Conservation (phyloP, 2,888 invertebrate species). For the Endotricha flammealis region DNA sequence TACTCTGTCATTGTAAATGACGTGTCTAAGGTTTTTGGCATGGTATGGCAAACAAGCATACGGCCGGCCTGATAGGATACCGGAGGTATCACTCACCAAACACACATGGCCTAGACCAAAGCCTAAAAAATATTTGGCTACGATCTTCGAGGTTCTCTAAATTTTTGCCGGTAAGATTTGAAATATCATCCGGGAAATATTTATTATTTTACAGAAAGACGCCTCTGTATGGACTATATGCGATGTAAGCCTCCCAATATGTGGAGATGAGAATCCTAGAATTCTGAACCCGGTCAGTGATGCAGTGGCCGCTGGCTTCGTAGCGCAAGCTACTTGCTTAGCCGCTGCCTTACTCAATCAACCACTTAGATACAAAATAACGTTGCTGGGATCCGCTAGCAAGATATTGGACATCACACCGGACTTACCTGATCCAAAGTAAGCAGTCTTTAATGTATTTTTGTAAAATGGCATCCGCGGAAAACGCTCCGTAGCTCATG, state of each 20-base stretch:
- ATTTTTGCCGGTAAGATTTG: background rate
- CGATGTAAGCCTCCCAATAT: conserved; percentile 51
- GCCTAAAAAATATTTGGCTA: too few relatives aligned
- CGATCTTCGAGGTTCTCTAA: too few relatives aligned
- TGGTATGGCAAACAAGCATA: too few relatives aligned
- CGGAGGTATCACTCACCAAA: too few relatives aligned
- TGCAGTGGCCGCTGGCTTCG: conserved; percentile 92
- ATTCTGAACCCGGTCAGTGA: conserved; percentile 76
- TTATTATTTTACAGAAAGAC: conserved; percentile 36
- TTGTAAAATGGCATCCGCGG: too few relatives aligned
- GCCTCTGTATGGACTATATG: conserved; percentile 49
- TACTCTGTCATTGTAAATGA: too few relatives aligned
- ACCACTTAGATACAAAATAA: conserved; percentile 90
- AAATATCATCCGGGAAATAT: background rate
- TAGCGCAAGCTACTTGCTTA: conserved; percentile 89
- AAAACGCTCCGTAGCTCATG: too few relatives aligned
- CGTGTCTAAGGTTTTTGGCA: too few relatives aligned
- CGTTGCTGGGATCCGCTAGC: conserved; percentile 88
- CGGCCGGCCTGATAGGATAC: too few relatives aligned
- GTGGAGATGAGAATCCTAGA: conserved; percentile 49
- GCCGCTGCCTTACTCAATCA: conserved; percentile 90
- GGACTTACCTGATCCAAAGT: conserved; percentile 63
- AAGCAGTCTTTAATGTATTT: too few relatives aligned
- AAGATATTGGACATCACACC: conserved; percentile 87
- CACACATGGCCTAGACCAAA: too few relatives aligned